Evolutionary conservation across 1,140 invertebrate species (phyloP), one percentile per base, ranked within the genome.

Genomic region (Cecropterus lyciades): DNA sequence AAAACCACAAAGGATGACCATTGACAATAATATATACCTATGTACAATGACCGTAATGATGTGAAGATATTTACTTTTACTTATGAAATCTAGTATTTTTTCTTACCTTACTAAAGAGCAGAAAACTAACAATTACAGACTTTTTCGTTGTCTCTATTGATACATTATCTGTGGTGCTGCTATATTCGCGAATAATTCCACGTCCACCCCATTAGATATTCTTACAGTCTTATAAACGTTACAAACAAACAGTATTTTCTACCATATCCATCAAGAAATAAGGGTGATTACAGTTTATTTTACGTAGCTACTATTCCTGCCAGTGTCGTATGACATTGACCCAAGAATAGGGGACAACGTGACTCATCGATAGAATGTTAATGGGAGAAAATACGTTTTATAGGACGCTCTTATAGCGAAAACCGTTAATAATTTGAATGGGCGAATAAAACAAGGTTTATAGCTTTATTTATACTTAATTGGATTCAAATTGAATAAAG

Each of bases 271-370:
- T 7, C 16, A 49, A 62, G 30, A 45, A 20, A 49, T 13, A 62
- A 51, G 59, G 59, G 40, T 40, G 30, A 24, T 14, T 49, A 67
- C 27, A 8, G 27, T 30, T 45, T 62, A 24, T 14, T 43, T 57
- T 27, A 20, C 20, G 20, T 20, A 49, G 13, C 9, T 37, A 62
- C 46, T 40, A 14, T 62, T 20, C 51, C 57, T 46, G 43, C n/a
- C 8, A 67, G 51, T 73, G 69, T 74, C 67, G 45, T 62, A 64
- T 77, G 77, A 77, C 77, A 77, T 77, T 73, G 72, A 77, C 70
- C 75, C 56, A 46, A 56, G 64, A 55, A 42, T 65, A 53, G 69
- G 69, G 73, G 64, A 70, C 40, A 48, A 57, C 48, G 77, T 80
- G 77, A 80, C 40, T 80, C 77, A 80, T 70, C 65, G 66, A 8